Evolutionary conservation across 2,113 vertebrate species (phyloP).

Genomic region (Hiodon alosoides): DNA sequence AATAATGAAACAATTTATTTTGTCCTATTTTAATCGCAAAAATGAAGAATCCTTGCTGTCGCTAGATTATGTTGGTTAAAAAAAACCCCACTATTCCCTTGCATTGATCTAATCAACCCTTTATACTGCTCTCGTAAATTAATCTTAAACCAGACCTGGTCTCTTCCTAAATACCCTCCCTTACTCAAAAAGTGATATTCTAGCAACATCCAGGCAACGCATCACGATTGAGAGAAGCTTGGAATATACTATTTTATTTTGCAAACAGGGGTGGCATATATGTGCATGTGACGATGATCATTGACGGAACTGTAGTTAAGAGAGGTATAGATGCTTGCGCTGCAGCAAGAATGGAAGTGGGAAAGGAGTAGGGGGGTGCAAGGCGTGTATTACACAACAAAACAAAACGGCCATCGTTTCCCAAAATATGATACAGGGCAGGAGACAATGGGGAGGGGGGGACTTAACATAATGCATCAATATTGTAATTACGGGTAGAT

Average conservation of each 20-base stretch:
- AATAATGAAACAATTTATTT: neutral
- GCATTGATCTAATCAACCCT: conserved; percentile 51
- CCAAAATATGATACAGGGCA: too few relatives aligned
- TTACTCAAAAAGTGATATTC: conserved; percentile 33
- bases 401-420: neutral
- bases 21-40: too few relatives aligned
- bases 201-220: conserved; percentile 32
- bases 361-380: neutral
- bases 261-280: conserved; percentile 22
- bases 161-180: conserved; percentile 43
- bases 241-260: conserved; percentile 33
- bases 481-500: too few relatives aligned
- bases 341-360: neutral
- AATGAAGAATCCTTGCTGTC: neutral
- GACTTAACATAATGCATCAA: too few relatives aligned
- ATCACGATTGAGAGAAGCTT: conserved; percentile 1
- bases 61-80: neutral
- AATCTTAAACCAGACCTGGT: conserved; percentile 51
- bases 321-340: neutral
- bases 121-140: conserved; percentile 51
- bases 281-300: neutral
- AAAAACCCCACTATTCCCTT: neutral
- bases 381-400: neutral
- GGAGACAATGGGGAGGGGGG: neutral
- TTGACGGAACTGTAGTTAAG: neutral